Conservation (phyloP, 2,888 invertebrate species). For the Xylota segnis region DNA sequence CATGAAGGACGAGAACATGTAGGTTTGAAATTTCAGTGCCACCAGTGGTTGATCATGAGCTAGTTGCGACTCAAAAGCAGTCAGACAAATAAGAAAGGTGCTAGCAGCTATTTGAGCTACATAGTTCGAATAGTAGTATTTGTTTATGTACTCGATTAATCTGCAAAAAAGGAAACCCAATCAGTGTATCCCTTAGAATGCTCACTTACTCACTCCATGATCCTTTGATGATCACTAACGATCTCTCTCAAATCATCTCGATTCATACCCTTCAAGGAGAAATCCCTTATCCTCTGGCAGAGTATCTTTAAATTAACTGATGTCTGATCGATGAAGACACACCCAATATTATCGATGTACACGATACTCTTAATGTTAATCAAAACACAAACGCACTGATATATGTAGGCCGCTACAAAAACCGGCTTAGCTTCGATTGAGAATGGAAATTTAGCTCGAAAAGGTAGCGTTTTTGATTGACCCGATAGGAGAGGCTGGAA, state of each 20-base stretch:
- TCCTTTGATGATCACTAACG: slow-evolving; percentile 80
- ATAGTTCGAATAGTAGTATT: slow-evolving; percentile 79
- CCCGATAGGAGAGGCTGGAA: slow-evolving; percentile 79
- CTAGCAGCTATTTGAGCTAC: slow-evolving; percentile 80
- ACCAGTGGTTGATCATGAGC: slow-evolving; percentile 79
- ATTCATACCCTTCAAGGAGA: slow-evolving; percentile 61
- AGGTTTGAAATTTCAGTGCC: slow-evolving; percentile 80
- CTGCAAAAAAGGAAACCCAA: slow-evolving; percentile 56
- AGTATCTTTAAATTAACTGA: slow-evolving; percentile 80
- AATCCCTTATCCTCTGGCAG: slow-evolving; percentile 78
- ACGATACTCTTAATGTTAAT: slow-evolving; percentile 78
- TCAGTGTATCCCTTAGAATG: neutral
- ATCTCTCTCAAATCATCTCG: slow-evolving; percentile 77
- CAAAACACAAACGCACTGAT: slow-evolving; percentile 77
- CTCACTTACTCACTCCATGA: slow-evolving; percentile 78
- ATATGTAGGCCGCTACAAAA: slow-evolving; percentile 77
- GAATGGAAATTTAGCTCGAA: slow-evolving; percentile 79
- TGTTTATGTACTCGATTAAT: slow-evolving; percentile 78
- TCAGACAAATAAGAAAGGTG: slow-evolving; percentile 80
- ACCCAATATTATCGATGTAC: slow-evolving; percentile 79
- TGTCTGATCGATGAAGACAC: slow-evolving; percentile 78
- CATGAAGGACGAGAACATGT: slow-evolving; percentile 79
- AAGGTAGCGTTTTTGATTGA: slow-evolving; percentile 76
- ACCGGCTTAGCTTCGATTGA: slow-evolving; percentile 64
- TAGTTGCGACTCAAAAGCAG: slow-evolving; percentile 80